phyloP scores from a whole-genome alignment of 1,140 invertebrate genomes.

The Drosophila leontia region DNA sequence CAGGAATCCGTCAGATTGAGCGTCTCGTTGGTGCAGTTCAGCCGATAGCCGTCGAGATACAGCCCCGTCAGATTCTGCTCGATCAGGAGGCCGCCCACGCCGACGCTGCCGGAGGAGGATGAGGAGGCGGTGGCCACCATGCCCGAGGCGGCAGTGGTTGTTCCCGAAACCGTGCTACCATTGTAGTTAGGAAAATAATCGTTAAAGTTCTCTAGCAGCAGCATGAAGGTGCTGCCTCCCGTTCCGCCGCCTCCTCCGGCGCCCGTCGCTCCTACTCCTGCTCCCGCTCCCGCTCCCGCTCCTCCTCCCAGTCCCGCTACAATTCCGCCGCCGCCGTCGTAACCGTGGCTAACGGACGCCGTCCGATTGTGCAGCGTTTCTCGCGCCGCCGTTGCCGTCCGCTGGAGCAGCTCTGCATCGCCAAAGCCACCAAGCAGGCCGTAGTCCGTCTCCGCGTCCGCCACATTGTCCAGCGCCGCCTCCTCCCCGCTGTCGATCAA shows the following conservation, averaged over 20 bases:
- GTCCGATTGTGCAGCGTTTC: slow-evolving; percentile 47
- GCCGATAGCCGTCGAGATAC: slow-evolving; percentile 66
- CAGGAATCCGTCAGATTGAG: slow-evolving; percentile 66
- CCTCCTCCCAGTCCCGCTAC: background rate
- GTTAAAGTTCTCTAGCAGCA: slow-evolving; percentile 87
- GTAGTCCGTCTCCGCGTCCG: slow-evolving; percentile 72
- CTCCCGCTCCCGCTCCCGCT: slow-evolving; percentile 10
- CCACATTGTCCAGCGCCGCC: slow-evolving; percentile 66
- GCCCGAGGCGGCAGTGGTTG: slow-evolving; percentile 40
- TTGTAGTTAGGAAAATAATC: slow-evolving; percentile 87
- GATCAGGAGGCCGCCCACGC: slow-evolving; percentile 37
- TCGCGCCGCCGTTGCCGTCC: slow-evolving; percentile 44
- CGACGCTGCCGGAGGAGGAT: background rate
- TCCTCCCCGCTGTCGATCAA: slow-evolving; percentile 81
- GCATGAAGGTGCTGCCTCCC: slow-evolving; percentile 86
- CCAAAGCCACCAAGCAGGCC: slow-evolving; percentile 64
- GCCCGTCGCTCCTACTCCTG: background rate
- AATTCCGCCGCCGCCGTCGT: slow-evolving; percentile 29
- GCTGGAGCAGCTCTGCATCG: slow-evolving; percentile 60
- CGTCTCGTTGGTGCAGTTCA: slow-evolving; percentile 69
- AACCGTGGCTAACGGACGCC: slow-evolving; percentile 5
- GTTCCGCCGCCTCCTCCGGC: slow-evolving; percentile 7
- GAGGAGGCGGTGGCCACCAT: slow-evolving; percentile 33
- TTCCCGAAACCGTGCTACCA: slow-evolving; percentile 72
- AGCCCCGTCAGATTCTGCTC: slow-evolving; percentile 69